Conservation (phyloP, 1,140 invertebrate genomes). For the Platyscapa corneri region DNA sequence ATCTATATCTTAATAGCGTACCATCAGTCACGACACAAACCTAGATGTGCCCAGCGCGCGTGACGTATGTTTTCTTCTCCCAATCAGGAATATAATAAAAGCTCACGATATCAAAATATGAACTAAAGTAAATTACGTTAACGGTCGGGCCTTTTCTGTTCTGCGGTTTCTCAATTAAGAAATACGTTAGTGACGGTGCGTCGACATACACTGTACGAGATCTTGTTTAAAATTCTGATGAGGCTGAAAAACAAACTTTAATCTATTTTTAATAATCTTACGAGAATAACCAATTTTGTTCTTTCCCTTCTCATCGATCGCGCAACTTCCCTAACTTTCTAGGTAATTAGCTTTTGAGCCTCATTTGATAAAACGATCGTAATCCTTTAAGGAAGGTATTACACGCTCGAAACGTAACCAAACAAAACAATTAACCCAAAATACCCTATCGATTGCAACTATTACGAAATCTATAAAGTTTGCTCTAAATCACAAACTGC, state of each 20-base stretch:
- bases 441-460: neutral
- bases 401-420: neutral
- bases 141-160: neutral
- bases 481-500: neutral
- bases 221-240: neutral
- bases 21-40: neutral
- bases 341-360: neutral
- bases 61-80: neutral
- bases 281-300: neutral
- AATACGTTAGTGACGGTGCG: neutral
- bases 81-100: neutral
- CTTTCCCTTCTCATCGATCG: neutral
- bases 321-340: neutral
- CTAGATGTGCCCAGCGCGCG: neutral
- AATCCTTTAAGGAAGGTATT: neutral
- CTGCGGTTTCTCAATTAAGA: neutral
- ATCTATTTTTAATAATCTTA: neutral
- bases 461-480: neutral
- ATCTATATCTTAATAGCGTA: neutral
- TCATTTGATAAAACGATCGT: neutral
- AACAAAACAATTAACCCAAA: conserved; percentile 9
- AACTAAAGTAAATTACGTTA: conserved; percentile 6
- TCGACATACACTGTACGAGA: neutral
- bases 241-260: neutral
- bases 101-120: neutral